A percentile compares a stretch with the other conserved stretches of the same genome.
These are phyloP conservation scores for Pseudonaja textilis DNA, from an alignment of 2,113 vertebrate genomes.

Conservation along the genomic window DNA sequence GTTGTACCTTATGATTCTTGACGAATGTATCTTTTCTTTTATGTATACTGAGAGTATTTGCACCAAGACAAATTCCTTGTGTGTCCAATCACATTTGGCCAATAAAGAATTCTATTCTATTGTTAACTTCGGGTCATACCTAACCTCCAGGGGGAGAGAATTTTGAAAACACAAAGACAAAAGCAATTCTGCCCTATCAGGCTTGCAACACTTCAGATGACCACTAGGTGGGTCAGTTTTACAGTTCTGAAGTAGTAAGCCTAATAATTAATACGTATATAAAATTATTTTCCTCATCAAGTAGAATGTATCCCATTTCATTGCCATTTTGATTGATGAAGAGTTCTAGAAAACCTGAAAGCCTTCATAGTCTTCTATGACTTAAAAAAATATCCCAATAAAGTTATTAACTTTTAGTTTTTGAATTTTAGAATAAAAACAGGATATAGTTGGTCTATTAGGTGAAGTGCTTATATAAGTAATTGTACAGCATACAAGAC, in stretches of 20 bases:
- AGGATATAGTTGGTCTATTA: not conserved
- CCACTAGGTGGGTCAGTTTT: not conserved
- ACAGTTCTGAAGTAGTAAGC: not conserved
- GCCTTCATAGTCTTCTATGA: not conserved
- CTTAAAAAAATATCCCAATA: not conserved
- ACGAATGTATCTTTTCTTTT: no score
- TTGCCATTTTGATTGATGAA: not conserved
- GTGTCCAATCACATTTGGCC: no score
- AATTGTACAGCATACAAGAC: not conserved
- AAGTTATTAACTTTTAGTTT: not conserved
- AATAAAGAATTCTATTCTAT: no score
- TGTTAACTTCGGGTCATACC: not conserved
- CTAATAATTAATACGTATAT: not conserved
- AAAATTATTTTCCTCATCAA: not conserved
- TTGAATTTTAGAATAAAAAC: not conserved
- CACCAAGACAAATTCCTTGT: no score
- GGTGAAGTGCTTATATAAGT: not conserved
- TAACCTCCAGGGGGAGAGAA: not conserved
- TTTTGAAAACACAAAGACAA: not conserved
- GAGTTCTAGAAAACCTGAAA: not conserved
- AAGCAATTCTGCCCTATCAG: not conserved
- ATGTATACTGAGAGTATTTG: no score
- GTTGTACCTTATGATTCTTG: no score
- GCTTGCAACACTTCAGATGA: not conserved
- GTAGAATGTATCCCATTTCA: not conserved